A percentile compares a stretch with the other conserved stretches of the same genome.
These are phyloP conservation scores for Ctenodactylus gundi DNA, from an alignment of 2,113 vertebrate species.

Conservation along the genomic window DNA sequence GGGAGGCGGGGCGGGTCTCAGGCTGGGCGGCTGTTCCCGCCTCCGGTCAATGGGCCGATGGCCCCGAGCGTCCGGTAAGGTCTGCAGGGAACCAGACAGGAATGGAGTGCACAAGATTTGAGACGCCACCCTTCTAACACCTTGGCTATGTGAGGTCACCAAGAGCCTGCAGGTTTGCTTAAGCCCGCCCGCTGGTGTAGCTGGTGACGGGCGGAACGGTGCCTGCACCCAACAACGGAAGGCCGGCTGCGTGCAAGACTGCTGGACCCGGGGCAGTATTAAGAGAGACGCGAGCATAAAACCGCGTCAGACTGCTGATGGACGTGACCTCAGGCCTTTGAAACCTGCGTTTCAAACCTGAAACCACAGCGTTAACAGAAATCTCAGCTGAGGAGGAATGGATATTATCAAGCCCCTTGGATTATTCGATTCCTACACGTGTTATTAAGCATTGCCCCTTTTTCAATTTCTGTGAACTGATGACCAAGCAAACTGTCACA, in stretches of 20 bases:
- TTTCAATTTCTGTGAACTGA: background rate
- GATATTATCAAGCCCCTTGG: background rate
- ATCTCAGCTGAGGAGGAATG: background rate
- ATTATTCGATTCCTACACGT: background rate
- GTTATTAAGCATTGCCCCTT: background rate
- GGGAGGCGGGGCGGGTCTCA: constrained; percentile 81
- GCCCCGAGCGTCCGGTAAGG: constrained; percentile 36
- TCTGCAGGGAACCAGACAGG: constrained; percentile 58
- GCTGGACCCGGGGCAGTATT: background rate
- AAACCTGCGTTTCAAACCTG: no score
- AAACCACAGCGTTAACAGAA: no score
- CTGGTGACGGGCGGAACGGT: no score
- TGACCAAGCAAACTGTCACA: background rate
- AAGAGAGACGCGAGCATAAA: background rate
- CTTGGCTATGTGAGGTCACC: background rate
- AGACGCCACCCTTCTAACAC: background rate
- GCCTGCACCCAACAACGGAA: no score
- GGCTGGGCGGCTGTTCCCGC: constrained; percentile 51
- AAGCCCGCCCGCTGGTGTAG: background rate
- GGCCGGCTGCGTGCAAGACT: background rate
- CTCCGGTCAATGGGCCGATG: constrained; percentile 84
- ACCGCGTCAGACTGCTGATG: background rate
- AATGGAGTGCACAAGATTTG: background rate
- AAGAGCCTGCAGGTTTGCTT: background rate
- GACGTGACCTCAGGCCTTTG: background rate